These are phyloP conservation scores for Pristionchus arcanus DNA, from an alignment of 2,888 invertebrate genomes.

Conservation along the genomic window DNA sequence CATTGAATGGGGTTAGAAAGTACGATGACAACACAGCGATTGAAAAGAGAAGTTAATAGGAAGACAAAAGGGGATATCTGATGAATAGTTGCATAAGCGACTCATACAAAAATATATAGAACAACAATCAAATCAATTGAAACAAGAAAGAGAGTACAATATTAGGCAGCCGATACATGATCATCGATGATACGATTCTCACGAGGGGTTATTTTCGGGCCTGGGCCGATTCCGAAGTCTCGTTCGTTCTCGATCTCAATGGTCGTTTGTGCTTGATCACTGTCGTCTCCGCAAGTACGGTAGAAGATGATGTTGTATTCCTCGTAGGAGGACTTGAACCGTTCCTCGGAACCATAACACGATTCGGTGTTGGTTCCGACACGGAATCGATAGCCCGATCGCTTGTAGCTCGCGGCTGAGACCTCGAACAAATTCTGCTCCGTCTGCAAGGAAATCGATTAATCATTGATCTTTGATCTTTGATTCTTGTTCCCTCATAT, in stretches of 20 bases:
- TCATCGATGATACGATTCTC: too few relatives aligned
- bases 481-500: background rate
- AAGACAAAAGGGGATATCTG: background rate
- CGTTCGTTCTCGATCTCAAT: constrained; percentile 46
- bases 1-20: constrained; percentile 19
- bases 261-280: background rate
- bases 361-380: constrained; percentile 78
- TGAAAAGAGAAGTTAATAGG: background rate
- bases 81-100: constrained; percentile 34
- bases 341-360: constrained; percentile 66
- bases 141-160: background rate
- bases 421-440: constrained; percentile 71
- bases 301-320: constrained; percentile 78
- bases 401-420: constrained; percentile 78
- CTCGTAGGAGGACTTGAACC: constrained; percentile 69
- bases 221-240: background rate
- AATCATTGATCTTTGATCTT: too few relatives aligned
- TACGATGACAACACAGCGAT: constrained; percentile 42
- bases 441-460: constrained; percentile 22
- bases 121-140: constrained; percentile 14
- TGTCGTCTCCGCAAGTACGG: constrained; percentile 66
- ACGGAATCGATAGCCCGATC: constrained; percentile 84
- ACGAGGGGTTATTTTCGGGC: background rate
- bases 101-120: background rate
- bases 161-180: constrained; percentile 1